Base-by-base conservation (phyloP, 2,888 invertebrate species). In the Polia nebulosa region DNA sequence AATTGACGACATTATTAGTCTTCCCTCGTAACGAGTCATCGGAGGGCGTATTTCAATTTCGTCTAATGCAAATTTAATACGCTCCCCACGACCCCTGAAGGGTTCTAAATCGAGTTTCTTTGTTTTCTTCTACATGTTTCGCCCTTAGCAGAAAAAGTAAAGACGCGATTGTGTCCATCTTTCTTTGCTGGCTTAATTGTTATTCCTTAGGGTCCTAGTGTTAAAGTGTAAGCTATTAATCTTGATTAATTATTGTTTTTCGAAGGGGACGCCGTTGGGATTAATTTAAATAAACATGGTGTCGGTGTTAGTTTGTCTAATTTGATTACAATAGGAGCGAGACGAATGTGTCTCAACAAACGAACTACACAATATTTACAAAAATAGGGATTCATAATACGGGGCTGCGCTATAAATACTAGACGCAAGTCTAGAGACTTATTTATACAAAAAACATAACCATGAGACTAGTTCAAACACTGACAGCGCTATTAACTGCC, bases 1-100 rank as follows among this genome's bases (percentile, higher is more conserved):
- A 92, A 94, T 92, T 91, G 94, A 95, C 90, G 93, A 91, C 91
- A 93, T 95, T 95, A 94, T 95, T 94, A 93, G 94, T 91, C 93
- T 87, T 92, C 91, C 91, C 90, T 89, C 89, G 92, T 93, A 93
- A 92, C 93, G 90, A 92, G 89, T 93, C 93, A 93, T 94, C 90
- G 91, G 89, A 91, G 93, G 95, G 94, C 93, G 95, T 93, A 94
- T 93, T 95, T 94, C 94, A 95, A 95, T 95, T 95, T 91, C 88
- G 89, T 90, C 93, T 95, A 95, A 95, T 95, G 95, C 95, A 95
- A 95, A 95, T 95, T 95, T 95, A 95, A 95, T 95, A 94, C 93
- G 90, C 92, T 92, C 92, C 91, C 91, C 84, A 85, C 85, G 88
- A 88, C 83, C 90, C 88, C 84, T 88, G 89, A 91, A 93, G 93